Evolutionary conservation across 2,888 invertebrate genomes (phyloP).

Genomic region (Lymantria monacha): DNA sequence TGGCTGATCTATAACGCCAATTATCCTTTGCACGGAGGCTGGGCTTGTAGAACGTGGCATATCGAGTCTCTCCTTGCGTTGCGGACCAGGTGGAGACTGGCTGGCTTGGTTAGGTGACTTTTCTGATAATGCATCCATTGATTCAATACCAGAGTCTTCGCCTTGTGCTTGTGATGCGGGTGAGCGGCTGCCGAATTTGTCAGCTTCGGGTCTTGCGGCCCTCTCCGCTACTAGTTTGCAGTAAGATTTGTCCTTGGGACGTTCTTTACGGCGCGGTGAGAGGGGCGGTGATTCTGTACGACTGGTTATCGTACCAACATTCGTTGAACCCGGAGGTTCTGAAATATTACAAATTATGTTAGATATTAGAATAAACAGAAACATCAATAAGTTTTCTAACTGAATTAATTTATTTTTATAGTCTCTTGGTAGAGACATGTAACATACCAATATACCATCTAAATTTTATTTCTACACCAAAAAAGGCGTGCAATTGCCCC

Average conservation of each 20-base stretch:
- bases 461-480: too few species aligned
- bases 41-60: slow-evolving; percentile 71
- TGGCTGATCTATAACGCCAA: slow-evolving; percentile 60
- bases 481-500: too few species aligned
- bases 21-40: slow-evolving; percentile 73
- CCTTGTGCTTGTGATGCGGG: slow-evolving; percentile 84
- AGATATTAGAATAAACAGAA: neutral
- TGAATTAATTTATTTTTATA: too few species aligned
- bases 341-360: slow-evolving; percentile 32
- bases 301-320: slow-evolving; percentile 83
- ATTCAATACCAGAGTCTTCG: slow-evolving; percentile 95
- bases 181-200: slow-evolving; percentile 70
- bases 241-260: slow-evolving; percentile 80
- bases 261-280: slow-evolving; percentile 63
- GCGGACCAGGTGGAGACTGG: slow-evolving; percentile 84
- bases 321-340: slow-evolving; percentile 85
- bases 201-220: slow-evolving; percentile 45
- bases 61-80: slow-evolving; percentile 68
- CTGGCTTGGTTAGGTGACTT: slow-evolving; percentile 94
- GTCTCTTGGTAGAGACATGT: too few species aligned
- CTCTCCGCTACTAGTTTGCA: slow-evolving; percentile 81
- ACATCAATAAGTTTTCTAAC: too few species aligned
- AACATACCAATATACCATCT: too few species aligned
- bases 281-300: slow-evolving; percentile 59
- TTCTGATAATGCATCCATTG: slow-evolving; percentile 96